A percentile compares a stretch with the other conserved stretches of the same genome.
Evolutionary conservation across 2,797 vertebrate genomes (phyloP).

Genomic region (Dipus sagitta): DNA sequence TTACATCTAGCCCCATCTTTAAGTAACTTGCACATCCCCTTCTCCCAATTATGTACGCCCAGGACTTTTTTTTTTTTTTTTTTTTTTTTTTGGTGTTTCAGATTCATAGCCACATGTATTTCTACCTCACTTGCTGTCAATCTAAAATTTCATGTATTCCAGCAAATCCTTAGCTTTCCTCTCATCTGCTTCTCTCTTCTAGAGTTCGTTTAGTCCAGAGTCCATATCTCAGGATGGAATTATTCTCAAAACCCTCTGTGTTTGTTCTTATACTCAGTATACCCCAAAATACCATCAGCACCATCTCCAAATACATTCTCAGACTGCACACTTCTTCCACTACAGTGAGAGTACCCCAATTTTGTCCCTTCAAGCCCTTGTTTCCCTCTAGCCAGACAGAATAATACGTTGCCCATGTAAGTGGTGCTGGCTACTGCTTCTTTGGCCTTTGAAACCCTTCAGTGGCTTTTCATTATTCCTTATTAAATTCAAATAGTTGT

Average conservation of each 20-base stretch:
- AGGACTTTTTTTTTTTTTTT: neutral
- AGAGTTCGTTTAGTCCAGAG: neutral
- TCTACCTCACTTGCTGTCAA: neutral
- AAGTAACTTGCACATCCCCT: slow-evolving; percentile 4
- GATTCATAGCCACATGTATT: neutral
- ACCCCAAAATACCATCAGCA: neutral
- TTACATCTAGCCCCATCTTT: neutral
- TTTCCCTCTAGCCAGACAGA: neutral
- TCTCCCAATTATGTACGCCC: neutral
- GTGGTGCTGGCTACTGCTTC: neutral
- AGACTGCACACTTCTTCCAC: neutral
- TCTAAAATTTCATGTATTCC: neutral
- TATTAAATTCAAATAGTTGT: slow-evolving; percentile 15
- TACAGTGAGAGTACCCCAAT: too few species aligned
- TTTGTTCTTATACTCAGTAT: neutral
- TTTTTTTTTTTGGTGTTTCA: neutral
- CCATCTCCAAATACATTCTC: neutral
- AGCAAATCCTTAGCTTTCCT: neutral
- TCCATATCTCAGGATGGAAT: neutral
- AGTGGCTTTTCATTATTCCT: slow-evolving; percentile 3
- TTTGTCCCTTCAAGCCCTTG: neutral
- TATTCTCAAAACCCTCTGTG: neutral
- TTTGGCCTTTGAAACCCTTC: neutral
- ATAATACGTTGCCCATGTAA: neutral
- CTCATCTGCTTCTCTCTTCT: neutral